These are phyloP conservation scores for Eulacestoma nigropectus DNA, from an alignment of 2,113 vertebrate genomes.

Conservation along the genomic window DNA sequence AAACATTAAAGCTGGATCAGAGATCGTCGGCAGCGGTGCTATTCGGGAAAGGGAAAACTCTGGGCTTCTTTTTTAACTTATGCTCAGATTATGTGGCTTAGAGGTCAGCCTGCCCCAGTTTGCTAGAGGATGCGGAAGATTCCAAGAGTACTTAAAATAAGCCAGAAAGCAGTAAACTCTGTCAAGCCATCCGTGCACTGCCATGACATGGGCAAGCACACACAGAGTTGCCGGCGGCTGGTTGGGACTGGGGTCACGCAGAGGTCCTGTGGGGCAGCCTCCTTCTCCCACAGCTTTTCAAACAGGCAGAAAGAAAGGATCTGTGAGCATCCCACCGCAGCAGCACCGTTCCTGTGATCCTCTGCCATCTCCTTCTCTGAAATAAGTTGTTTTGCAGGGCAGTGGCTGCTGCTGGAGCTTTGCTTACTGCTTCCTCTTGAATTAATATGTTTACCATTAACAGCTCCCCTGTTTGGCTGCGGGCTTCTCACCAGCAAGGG, in stretches of 20 bases:
- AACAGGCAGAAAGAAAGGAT: not conserved
- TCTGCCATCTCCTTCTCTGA: not conserved
- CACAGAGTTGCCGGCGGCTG: not conserved
- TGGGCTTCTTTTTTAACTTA: slow-evolving; percentile 10
- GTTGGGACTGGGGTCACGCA: slow-evolving; percentile 29
- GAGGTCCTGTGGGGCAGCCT: slow-evolving; percentile 4
- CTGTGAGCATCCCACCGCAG: not conserved
- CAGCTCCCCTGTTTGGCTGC: not conserved
- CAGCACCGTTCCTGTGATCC: not conserved
- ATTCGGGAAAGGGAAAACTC: not conserved
- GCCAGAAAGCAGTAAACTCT: slow-evolving; percentile 44
- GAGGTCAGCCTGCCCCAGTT: slow-evolving; percentile 47
- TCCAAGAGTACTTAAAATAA: slow-evolving; percentile 44
- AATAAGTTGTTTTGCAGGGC: not conserved
- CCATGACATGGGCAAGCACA: slow-evolving; percentile 6
- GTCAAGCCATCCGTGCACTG: not conserved
- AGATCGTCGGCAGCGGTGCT: not conserved
- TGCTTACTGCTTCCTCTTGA: not conserved
- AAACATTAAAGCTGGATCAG: slow-evolving; percentile 31
- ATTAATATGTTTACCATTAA: slow-evolving; percentile 42
- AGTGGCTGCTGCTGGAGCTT: not conserved
- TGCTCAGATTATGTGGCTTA: not conserved
- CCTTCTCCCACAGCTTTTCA: not conserved
- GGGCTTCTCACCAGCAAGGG: not conserved
- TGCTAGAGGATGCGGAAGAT: slow-evolving; percentile 17